Conservation (phyloP, 2,888 invertebrate species). For the Cantharis rufa region DNA sequence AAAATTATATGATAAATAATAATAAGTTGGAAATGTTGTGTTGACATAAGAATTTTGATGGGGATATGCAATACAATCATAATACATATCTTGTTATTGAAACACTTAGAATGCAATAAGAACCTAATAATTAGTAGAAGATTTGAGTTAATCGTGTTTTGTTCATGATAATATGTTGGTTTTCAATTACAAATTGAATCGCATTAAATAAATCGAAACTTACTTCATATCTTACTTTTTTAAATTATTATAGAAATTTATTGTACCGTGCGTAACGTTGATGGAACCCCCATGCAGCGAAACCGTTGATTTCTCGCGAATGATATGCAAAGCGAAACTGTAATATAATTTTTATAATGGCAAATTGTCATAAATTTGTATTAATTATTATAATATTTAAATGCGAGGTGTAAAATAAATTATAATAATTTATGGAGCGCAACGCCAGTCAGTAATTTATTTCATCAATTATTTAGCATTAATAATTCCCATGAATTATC, state of each 20-base stretch:
- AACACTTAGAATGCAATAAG: conserved; percentile 39
- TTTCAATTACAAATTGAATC: conserved; percentile 36
- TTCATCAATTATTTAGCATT: neutral
- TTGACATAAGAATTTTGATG: neutral
- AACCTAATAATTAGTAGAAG: conserved; percentile 37
- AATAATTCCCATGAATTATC: neutral
- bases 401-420: conserved; percentile 22
- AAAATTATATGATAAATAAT: conserved; percentile 14
- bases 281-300: neutral
- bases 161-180: conserved; percentile 2
- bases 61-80: conserved; percentile 32
- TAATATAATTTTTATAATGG: neutral
- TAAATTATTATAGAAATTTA: neutral
- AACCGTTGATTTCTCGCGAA: neutral
- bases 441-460: conserved; percentile 12
- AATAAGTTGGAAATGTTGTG: neutral
- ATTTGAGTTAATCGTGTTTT: conserved; percentile 32
- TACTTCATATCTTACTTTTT: neutral
- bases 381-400: conserved; percentile 15
- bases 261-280: neutral
- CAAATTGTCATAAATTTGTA: conserved; percentile 25
- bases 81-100: conserved; percentile 39
- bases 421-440: conserved; percentile 18
- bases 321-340: neutral
- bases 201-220: conserved; percentile 12